phyloP scores from a whole-genome alignment of 2,888 invertebrate species.

The Cyclophora punctaria region DNA sequence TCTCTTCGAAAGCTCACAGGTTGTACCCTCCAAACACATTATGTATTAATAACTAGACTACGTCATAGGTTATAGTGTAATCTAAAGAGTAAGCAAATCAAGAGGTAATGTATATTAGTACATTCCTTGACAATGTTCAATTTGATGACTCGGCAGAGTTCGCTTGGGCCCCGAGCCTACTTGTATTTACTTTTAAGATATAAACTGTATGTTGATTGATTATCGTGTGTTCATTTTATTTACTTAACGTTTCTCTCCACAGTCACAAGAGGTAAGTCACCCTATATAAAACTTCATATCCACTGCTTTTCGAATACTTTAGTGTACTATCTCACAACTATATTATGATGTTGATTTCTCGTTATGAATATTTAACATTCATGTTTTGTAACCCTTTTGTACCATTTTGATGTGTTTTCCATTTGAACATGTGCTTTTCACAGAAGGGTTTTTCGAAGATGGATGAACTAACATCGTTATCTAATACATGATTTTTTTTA shows the following conservation, averaged over 20 bases:
- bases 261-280: slow-evolving; percentile 65
- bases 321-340: background rate
- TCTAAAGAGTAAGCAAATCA: slow-evolving; percentile 24
- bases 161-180: slow-evolving; percentile 42
- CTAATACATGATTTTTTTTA: too few relatives aligned
- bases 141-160: slow-evolving; percentile 27
- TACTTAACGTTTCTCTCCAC: slow-evolving; percentile 66
- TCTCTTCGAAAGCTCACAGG: slow-evolving; percentile 40
- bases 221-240: slow-evolving; percentile 70
- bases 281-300: slow-evolving; percentile 29
- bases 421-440: too few relatives aligned
- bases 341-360: slow-evolving; percentile 1
- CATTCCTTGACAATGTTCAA: slow-evolving; percentile 62
- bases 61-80: slow-evolving; percentile 47
- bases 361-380: too few relatives aligned
- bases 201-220: slow-evolving; percentile 74
- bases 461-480: too few relatives aligned
- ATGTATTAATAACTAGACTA: slow-evolving; percentile 46
- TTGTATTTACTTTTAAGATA: slow-evolving; percentile 72
- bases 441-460: too few relatives aligned
- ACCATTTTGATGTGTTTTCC: too few relatives aligned
- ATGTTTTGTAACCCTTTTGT: too few relatives aligned
- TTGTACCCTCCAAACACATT: slow-evolving; percentile 34
- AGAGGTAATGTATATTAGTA: slow-evolving; percentile 56
- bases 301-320: slow-evolving; percentile 6